Base-by-base conservation (phyloP, 2,797 vertebrate species). In the Lagocephalus sceleratus region DNA sequence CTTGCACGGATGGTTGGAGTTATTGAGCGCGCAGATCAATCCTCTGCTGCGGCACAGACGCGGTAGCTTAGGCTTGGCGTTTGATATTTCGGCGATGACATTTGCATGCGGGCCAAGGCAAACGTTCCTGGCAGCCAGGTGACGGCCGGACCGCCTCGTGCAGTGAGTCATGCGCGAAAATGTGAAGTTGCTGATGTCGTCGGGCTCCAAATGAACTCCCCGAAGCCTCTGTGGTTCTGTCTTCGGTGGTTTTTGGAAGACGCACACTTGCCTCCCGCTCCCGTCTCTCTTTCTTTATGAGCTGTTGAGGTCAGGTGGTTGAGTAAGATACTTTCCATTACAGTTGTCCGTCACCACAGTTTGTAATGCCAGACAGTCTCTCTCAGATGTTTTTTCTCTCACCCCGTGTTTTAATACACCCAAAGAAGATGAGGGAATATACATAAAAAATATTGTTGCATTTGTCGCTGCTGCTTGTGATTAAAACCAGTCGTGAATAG, bases 271-370 rank as follows among this genome's bases (percentile, higher is more conserved):
- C 62, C 40, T 69, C 40, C 72, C 22, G 60, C 43, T 42, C 66
- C 53, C 44, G n/a, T 47, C 40, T 54, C 48, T 39, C 44, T 35
- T 45, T 49, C 52, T 54, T 17, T 22, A 42, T 41, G 26, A 45
- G 45, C 58, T 41, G 19, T 64, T 60, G 51, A 64, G 43, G 61
- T 21, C 3, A 42, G 35, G 46, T 53, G 52, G 68, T 67, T 75
- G 45, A 65, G 43, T 50, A 55, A 78, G 73, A 75, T 41, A 46
- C 55, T 71, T 75, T 76, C 54, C 64, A 79, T 76, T 73, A 71
- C 66, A 29, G 39, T 65, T 52, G 47, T 47, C 40, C 65, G 72
- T 79, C 68, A 68, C 72, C 62, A 47, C 72, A 47, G 16, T 25
- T 47, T 59, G 25, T 54, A 38, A 65, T 74, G 67, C 53, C 23